Conservation (phyloP, 1,140 invertebrate genomes). For the Mycetomoellerius zeteki region DNA sequence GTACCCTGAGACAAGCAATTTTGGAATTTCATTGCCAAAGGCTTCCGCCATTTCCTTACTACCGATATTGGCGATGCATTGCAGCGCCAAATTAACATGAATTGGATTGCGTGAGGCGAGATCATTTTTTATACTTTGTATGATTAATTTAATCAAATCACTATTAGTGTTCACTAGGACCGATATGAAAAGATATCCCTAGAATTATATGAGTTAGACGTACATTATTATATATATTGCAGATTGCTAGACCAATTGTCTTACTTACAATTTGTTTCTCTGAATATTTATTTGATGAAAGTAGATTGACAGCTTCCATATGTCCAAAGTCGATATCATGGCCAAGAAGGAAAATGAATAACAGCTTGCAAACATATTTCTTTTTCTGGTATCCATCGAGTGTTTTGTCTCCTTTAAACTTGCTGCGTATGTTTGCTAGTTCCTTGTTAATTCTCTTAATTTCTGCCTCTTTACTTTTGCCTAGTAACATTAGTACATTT, state of each 20-base stretch:
- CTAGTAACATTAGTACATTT: slow-evolving; percentile 86
- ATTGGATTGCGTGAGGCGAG: slow-evolving; percentile 98
- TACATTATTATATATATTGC: not conserved
- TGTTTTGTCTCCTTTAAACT: slow-evolving; percentile 99
- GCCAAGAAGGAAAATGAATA: slow-evolving; percentile 99
- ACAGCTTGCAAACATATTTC: slow-evolving; percentile 99
- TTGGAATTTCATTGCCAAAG: slow-evolving; percentile 99
- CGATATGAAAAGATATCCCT: slow-evolving; percentile 99
- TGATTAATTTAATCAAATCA: slow-evolving; percentile 99
- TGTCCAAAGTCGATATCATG: slow-evolving; percentile 99
- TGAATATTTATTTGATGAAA: slow-evolving; percentile 99
- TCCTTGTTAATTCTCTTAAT: slow-evolving; percentile 99
- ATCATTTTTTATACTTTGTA: slow-evolving; percentile 99
- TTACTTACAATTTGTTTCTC: slow-evolving; percentile 99
- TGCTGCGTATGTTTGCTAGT: slow-evolving; percentile 99
- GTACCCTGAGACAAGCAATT: slow-evolving; percentile 98
- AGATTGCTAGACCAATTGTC: not conserved
- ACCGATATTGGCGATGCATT: slow-evolving; percentile 99
- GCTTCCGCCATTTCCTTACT: slow-evolving; percentile 99
- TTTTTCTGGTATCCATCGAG: slow-evolving; percentile 99
- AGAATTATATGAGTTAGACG: slow-evolving; percentile 79
- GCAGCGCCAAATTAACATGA: slow-evolving; percentile 99
- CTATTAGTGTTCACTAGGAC: slow-evolving; percentile 99
- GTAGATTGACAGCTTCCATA: slow-evolving; percentile 99
- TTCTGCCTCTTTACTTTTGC: slow-evolving; percentile 99